Base-by-base conservation (phyloP, 2,797 vertebrate species). In the Galagoides demidoff region DNA sequence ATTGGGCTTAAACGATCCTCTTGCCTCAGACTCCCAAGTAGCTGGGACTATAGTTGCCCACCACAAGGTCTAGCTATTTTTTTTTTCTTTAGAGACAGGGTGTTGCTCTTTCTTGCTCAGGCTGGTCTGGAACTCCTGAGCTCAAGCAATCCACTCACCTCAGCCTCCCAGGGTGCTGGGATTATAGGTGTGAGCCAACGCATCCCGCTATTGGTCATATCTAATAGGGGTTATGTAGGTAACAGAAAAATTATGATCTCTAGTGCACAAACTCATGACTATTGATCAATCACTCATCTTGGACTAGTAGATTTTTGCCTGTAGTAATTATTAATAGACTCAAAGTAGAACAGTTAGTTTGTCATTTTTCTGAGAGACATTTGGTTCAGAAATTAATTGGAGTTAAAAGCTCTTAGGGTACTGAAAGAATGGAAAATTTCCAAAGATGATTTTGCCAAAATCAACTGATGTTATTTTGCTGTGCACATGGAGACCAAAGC, bases 201-300 rank as follows among this genome's bases (percentile, higher is more conserved):
- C 14, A 16, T 52, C 14, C 49, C 14, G 14, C 49, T 52, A 31
- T 73, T 22, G 31, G 6, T 22, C 39, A 63, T 70, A 83, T 23
- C 22, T 49, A 25, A 59, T 29, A 70, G 14, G 89, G 86, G 13
- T 82, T 78, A 66, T 17, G 11, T 5, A 43, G 27, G 14, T 45
- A 68, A 59, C 74, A 78, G 71, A 81, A 82, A 93, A 81, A 74
- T 89, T 71, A 57, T 86, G 23, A 76, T 31, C 95, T 95, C 55
- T 22, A 63, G 3, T 34, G 20, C 14, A 23, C 52, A 37, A 37
- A 77, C 64, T 2, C 27, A 37, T 76, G 9, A 64, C 31, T 73
- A 55, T 77, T 78, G 27, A 82, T 68, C 37, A 83, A 78, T 4
- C 2, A 45, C 17, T 49, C 39, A 70, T 52, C 10, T 89, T 55